Evolutionary conservation across 2,888 invertebrate genomes (phyloP).

Genomic region (Ephialtes manifestator): DNA sequence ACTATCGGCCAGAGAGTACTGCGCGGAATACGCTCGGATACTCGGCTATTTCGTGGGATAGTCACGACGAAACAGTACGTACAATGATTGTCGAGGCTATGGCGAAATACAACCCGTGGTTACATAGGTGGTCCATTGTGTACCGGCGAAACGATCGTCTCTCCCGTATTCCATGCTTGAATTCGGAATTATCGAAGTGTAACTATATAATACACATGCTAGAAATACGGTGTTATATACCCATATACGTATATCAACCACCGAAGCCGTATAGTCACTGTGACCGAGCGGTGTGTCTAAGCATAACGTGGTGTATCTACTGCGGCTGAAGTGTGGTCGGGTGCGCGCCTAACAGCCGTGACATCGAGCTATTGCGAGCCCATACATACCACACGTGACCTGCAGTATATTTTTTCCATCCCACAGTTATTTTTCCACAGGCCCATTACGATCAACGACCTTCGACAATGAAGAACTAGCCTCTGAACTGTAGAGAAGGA

Average conservation of each 20-base stretch:
- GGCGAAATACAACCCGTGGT: slow-evolving; percentile 44
- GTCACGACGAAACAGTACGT: slow-evolving; percentile 43
- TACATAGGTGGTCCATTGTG: slow-evolving; percentile 44
- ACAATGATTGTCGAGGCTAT: slow-evolving; percentile 58
- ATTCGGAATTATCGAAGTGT: slow-evolving; percentile 56
- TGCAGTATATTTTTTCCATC: slow-evolving; percentile 14
- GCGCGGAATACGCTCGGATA: slow-evolving; percentile 40
- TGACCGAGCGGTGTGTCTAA: slow-evolving; percentile 52
- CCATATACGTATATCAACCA: slow-evolving; percentile 8
- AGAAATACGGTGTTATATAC: neutral
- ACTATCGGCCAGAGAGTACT: slow-evolving; percentile 49
- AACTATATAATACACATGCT: neutral
- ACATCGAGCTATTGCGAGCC: slow-evolving; percentile 10
- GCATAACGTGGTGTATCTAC: slow-evolving; percentile 52
- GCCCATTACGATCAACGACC: slow-evolving; percentile 42
- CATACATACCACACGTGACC: slow-evolving; percentile 5
- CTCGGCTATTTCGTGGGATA: slow-evolving; percentile 52
- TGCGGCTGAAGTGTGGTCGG: slow-evolving; percentile 56
- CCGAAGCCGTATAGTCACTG: slow-evolving; percentile 2
- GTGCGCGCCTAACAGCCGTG: slow-evolving; percentile 54
- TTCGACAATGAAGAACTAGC: neutral
- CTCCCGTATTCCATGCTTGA: slow-evolving; percentile 55
- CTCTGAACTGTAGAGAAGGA: slow-evolving; percentile 1
- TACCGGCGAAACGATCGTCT: slow-evolving; percentile 36
- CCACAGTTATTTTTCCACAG: slow-evolving; percentile 24